phyloP scores from a whole-genome alignment of 92 coral and sea anemone genomes.

The Porites divaricata region DNA sequence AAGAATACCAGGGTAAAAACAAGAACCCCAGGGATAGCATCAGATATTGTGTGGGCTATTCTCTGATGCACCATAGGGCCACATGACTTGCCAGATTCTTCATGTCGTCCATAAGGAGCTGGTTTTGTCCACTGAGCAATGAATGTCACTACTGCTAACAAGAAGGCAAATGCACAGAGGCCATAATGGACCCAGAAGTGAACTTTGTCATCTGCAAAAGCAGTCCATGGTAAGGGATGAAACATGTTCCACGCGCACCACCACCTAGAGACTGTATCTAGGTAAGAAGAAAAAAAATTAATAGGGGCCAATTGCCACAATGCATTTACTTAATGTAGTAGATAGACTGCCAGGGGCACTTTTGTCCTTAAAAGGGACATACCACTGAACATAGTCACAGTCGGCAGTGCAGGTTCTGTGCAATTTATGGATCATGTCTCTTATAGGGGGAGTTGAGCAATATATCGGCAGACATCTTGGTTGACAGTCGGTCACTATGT shows the following conservation, averaged over 20 bases:
- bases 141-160: constrained; percentile 57
- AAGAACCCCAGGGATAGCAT: constrained; percentile 64
- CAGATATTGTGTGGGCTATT: constrained; percentile 65
- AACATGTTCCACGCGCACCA: constrained; percentile 32
- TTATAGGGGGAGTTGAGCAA: too few relatives aligned
- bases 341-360: too few relatives aligned
- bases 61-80: constrained; percentile 66
- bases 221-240: constrained; percentile 63
- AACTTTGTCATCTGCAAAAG: constrained; percentile 43
- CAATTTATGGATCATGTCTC: too few relatives aligned
- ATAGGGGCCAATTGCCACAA: too few relatives aligned
- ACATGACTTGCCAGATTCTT: constrained; percentile 32
- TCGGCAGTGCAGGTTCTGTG: too few relatives aligned
- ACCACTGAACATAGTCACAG: too few relatives aligned
- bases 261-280: not conserved
- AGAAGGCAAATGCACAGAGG: constrained; percentile 53
- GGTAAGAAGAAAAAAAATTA: too few relatives aligned
- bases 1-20: constrained; percentile 59
- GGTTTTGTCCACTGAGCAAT: constrained; percentile 56
- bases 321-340: too few relatives aligned
- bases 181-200: constrained; percentile 76
- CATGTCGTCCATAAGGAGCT: constrained; percentile 72
- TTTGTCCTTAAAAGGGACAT: too few relatives aligned
- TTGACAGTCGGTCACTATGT: too few relatives aligned
- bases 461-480: too few relatives aligned